Evolutionary conservation across 2,113 vertebrate species (phyloP), one percentile per base, ranked within the genome.

Genomic region (Cyprinodon brontotheroides): DNA sequence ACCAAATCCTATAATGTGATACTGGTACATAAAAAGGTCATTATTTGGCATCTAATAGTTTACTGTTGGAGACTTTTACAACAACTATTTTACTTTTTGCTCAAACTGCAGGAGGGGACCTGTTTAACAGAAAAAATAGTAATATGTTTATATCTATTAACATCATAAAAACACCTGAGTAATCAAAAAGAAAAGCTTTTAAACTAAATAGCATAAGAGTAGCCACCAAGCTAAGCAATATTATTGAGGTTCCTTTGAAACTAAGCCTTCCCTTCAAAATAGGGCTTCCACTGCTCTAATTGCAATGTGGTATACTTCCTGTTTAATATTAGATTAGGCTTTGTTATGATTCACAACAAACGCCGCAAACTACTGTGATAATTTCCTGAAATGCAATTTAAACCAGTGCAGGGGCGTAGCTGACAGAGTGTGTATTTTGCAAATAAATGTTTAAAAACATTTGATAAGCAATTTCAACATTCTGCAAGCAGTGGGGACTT

Each of bases 361-460:
- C n/a, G 59, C 65, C 39, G 61, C 2, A 78, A 61, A 72, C 36
- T 40, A 39, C 11, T 65, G 41, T 43, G 20, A 67, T 29, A 38
- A 79, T 7, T 40, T 60, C 59, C 60, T 45, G 64, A 60, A 38
- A 39, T 45, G 63, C 4, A 65, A 12, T 4, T 43, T 22, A 38
- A 79, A 38, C 69, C 73, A 67, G 70, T 62, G n/a, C n/a, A n/a
- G 29, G 69, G 76, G 37, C 70, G 57, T 17, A n/a, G 29, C 8
- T 17, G 61, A 60, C 59, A 72, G 50, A 12, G 70, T n/a, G 41
- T 37, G 14, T 48, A 39, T 73, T 43, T 70, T 13, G 50, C 67
- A 79, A 43, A 59, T 65, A 65, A 74, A 74, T 22, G 13, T 73
- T n/a, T 59, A n/a, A 12, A 61, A 68, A 40, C 41, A 63, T 63